Conservation (phyloP, 2,888 invertebrate genomes). For the Phragmatobia fuliginosa region DNA sequence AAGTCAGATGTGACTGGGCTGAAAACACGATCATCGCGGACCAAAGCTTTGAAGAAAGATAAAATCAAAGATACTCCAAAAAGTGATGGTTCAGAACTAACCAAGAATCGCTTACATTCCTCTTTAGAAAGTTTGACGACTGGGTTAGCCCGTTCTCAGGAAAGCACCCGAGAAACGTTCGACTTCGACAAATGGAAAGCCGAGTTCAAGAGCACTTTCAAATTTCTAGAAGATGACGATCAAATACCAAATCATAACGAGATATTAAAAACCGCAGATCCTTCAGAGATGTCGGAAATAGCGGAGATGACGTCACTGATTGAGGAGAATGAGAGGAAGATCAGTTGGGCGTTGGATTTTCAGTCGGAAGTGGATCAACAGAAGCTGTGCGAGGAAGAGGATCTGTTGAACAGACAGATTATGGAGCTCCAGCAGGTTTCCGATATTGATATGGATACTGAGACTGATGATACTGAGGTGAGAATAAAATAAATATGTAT, state of each 20-base stretch:
- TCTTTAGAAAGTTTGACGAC: slow-evolving; percentile 80
- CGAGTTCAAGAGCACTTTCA: slow-evolving; percentile 77
- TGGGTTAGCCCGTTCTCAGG: slow-evolving; percentile 76
- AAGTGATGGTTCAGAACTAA: slow-evolving; percentile 64
- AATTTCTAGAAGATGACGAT: slow-evolving; percentile 79
- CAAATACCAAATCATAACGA: slow-evolving; percentile 76
- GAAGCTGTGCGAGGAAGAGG: slow-evolving; percentile 92
- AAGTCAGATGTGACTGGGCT: slow-evolving; percentile 88
- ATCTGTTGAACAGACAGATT: slow-evolving; percentile 91
- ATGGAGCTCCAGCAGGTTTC: slow-evolving; percentile 90
- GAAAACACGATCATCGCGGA: slow-evolving; percentile 76
- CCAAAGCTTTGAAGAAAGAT: slow-evolving; percentile 71
- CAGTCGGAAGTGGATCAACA: slow-evolving; percentile 91
- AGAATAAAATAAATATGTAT: slow-evolving; percentile 35
- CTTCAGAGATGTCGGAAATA: slow-evolving; percentile 82
- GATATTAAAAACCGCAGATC: slow-evolving; percentile 77
- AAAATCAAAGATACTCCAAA: slow-evolving; percentile 64
- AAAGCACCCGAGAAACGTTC: slow-evolving; percentile 76
- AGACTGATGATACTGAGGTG: slow-evolving; percentile 92
- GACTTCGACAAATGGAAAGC: slow-evolving; percentile 82
- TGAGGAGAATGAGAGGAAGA: slow-evolving; percentile 85
- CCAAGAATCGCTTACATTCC: slow-evolving; percentile 78
- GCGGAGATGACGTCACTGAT: slow-evolving; percentile 84
- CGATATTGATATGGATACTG: slow-evolving; percentile 92
- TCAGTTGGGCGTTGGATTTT: slow-evolving; percentile 88